Conservation (phyloP, 2,888 invertebrate genomes). For the Phaedon cochleariae region DNA sequence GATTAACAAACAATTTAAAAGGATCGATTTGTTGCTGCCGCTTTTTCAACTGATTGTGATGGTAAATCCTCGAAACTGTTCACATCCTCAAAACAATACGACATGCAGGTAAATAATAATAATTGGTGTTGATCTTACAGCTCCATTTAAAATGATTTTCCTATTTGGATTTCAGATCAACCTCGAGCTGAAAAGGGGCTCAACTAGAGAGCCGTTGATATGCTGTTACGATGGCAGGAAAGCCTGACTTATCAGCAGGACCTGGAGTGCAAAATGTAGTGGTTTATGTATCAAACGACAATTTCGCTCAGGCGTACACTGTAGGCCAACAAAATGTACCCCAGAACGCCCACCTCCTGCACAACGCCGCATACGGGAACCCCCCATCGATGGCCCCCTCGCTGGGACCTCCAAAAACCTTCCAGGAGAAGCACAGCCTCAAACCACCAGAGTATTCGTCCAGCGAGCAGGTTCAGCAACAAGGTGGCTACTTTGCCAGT, state of each 20-base stretch:
- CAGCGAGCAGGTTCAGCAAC: conserved; percentile 46
- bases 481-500: conserved; percentile 49
- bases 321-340: conserved; percentile 63
- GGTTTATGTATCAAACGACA: conserved; percentile 68
- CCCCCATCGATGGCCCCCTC: conserved; percentile 55
- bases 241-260: conserved; percentile 75
- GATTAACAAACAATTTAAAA: conserved; percentile 50
- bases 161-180: conserved; percentile 53
- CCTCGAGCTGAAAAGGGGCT: conserved; percentile 60
- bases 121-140: background rate
- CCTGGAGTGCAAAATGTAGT: conserved; percentile 67
- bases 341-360: conserved; percentile 56
- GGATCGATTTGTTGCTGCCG: conserved; percentile 37
- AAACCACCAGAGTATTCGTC: conserved; percentile 37
- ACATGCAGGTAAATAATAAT: conserved; percentile 61
- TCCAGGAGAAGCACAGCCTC: conserved; percentile 39
- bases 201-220: conserved; percentile 73
- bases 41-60: conserved; percentile 58
- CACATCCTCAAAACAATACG: conserved; percentile 57
- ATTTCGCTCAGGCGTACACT: conserved; percentile 65
- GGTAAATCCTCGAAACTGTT: conserved; percentile 58
- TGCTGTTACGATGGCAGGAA: conserved; percentile 79
- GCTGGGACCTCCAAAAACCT: conserved; percentile 49
- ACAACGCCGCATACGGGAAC: conserved; percentile 55
- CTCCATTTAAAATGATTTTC: background rate